phyloP scores from a whole-genome alignment of 2,797 vertebrate species.

The Ctenopoma multispine region DNA sequence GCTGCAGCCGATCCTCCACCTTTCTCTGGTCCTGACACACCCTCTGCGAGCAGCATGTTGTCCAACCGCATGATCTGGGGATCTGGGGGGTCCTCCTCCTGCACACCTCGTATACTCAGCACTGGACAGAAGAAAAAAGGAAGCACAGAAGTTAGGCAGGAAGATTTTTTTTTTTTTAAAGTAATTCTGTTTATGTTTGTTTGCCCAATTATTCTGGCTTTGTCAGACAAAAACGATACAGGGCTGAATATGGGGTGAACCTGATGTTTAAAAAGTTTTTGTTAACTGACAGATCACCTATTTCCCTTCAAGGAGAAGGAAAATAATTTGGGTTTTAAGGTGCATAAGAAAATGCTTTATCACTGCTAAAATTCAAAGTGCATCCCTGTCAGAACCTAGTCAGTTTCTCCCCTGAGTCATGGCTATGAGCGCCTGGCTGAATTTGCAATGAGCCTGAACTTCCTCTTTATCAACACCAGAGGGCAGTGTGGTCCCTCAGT shows the following conservation, averaged over 20 bases:
- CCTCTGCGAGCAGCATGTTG: slow-evolving; percentile 93
- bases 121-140: slow-evolving; percentile 69
- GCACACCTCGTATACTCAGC: slow-evolving; percentile 90
- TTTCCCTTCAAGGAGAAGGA: slow-evolving; percentile 15
- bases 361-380: slow-evolving; percentile 60
- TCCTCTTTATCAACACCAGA: slow-evolving; percentile 75
- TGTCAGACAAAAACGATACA: not conserved
- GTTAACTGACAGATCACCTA: slow-evolving; percentile 30
- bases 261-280: slow-evolving; percentile 32
- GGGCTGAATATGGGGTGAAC: not conserved
- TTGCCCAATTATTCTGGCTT: not conserved
- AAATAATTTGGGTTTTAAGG: slow-evolving; percentile 15
- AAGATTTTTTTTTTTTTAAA: no score
- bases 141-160: not conserved
- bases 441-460: slow-evolving; percentile 61
- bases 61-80: slow-evolving; percentile 92
- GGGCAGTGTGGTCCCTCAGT: slow-evolving; percentile 77
- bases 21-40: slow-evolving; percentile 91
- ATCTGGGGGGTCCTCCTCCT: slow-evolving; percentile 91
- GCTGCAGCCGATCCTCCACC: slow-evolving; percentile 88
- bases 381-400: slow-evolving; percentile 69
- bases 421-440: slow-evolving; percentile 44
- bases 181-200: not conserved
- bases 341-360: slow-evolving; percentile 48
- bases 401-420: slow-evolving; percentile 64